Percentiles rank a stretch among this genome's conserved stretches.
phyloP scores from a whole-genome alignment of 2,113 vertebrate genomes.

The Balaeniceps rex region DNA sequence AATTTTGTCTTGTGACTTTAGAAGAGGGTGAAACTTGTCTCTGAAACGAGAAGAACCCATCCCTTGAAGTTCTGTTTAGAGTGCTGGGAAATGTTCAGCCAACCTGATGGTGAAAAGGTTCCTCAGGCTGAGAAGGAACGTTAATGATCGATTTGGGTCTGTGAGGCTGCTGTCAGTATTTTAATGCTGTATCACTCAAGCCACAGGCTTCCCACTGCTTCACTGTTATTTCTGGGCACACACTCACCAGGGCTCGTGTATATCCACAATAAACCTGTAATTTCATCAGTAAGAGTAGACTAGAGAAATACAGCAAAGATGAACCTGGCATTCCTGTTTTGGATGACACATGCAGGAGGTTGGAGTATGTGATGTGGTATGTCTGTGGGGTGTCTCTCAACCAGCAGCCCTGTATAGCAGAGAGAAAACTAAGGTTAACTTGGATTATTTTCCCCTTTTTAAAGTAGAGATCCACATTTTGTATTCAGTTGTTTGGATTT shows the following conservation, averaged over 20 bases:
- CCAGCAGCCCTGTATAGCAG: neutral
- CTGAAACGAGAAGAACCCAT: neutral
- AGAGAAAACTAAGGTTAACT: neutral
- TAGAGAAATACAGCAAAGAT: neutral
- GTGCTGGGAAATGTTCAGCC: neutral
- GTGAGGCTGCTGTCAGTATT: neutral
- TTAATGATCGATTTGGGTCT: neutral
- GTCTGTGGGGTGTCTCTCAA: neutral
- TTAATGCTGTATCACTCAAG: neutral
- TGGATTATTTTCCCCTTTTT: neutral
- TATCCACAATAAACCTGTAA: conserved; percentile 3
- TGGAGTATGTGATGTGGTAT: neutral
- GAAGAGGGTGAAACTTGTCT: neutral
- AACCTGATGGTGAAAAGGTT: neutral
- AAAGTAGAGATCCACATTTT: neutral
- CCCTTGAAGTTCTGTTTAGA: neutral
- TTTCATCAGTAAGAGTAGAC: neutral
- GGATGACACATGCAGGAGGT: neutral
- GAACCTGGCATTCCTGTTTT: neutral
- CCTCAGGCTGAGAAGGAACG: neutral
- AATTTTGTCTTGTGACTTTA: neutral
- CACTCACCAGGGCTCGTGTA: neutral
- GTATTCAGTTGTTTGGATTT: neutral
- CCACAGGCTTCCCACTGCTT: conserved; percentile 15
- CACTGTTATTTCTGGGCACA: neutral